Evolutionary conservation across 2,888 invertebrate genomes (phyloP).

Genomic region (Auanema freiburgensis): DNA sequence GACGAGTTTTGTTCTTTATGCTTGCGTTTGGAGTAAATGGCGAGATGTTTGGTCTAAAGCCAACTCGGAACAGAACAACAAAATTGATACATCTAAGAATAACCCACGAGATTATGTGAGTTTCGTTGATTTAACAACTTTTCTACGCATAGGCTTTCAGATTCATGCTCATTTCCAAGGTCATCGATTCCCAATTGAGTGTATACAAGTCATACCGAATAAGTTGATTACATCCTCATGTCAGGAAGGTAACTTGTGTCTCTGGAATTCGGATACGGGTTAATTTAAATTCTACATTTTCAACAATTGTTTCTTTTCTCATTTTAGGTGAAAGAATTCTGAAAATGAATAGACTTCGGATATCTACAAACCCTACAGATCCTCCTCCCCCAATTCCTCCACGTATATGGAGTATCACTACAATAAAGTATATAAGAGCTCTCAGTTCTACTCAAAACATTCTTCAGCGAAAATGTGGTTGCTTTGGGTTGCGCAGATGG

Average conservation of each 20-base stretch:
- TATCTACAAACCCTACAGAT: slow-evolving; percentile 3
- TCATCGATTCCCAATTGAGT: slow-evolving; percentile 54
- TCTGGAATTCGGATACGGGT: slow-evolving; percentile 48
- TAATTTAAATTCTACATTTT: not conserved
- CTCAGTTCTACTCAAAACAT: not conserved
- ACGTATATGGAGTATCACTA: slow-evolving; percentile 39
- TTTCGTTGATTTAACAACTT: too few relatives aligned
- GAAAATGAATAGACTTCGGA: slow-evolving; percentile 17
- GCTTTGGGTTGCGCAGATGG: slow-evolving; percentile 53
- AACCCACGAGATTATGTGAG: too few relatives aligned
- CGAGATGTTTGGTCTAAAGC: not conserved
- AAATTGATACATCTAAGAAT: too few relatives aligned
- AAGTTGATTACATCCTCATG: slow-evolving; percentile 44
- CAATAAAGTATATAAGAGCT: slow-evolving; percentile 15
- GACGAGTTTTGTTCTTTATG: slow-evolving; percentile 52
- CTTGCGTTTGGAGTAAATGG: slow-evolving; percentile 46
- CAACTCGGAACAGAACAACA: too few relatives aligned
- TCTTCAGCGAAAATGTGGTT: not conserved
- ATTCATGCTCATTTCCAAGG: slow-evolving; percentile 44
- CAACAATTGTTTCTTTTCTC: not conserved
- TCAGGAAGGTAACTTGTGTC: slow-evolving; percentile 45
- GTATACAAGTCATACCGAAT: slow-evolving; percentile 20
- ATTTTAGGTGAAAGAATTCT: slow-evolving; percentile 20
- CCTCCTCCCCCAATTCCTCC: slow-evolving; percentile 20
- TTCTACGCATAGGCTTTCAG: too few relatives aligned